phyloP scores from a whole-genome alignment of 92 coral and sea anemone genomes.

The Parazoanthus atlanticus region DNA sequence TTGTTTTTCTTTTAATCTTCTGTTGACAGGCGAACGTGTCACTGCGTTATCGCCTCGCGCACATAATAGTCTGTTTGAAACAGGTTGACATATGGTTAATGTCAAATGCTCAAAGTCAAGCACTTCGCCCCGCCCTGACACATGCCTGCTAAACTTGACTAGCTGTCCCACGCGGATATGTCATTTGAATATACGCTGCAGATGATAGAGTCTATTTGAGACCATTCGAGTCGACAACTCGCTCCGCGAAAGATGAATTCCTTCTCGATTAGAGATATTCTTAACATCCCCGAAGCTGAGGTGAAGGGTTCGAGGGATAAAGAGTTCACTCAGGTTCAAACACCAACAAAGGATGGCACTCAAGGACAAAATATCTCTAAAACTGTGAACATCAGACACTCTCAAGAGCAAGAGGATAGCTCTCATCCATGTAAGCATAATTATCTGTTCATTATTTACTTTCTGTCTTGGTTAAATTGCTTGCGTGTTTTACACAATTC shows the following conservation, averaged over 20 bases:
- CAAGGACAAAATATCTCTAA: constrained; percentile 42
- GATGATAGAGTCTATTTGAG: constrained; percentile 44
- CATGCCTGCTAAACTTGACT: constrained; percentile 47
- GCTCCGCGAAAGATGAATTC: constrained; percentile 49
- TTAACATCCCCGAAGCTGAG: constrained; percentile 37
- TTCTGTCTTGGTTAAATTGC: constrained; percentile 27
- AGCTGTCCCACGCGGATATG: constrained; percentile 55
- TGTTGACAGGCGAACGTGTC: constrained; percentile 49
- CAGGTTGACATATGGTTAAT: constrained; percentile 45
- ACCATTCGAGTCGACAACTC: constrained; percentile 46
- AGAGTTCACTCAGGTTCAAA: constrained; percentile 31
- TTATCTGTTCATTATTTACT: constrained; percentile 35
- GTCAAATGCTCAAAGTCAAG: constrained; percentile 44
- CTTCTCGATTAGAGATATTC: constrained; percentile 50
- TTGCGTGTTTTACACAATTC: constrained; percentile 13
- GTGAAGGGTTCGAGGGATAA: constrained; percentile 48
- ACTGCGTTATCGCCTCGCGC: constrained; percentile 51
- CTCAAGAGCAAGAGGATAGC: constrained; percentile 48
- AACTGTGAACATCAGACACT: constrained; percentile 39
- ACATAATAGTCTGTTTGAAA: constrained; percentile 43
- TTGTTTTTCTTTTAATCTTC: constrained; percentile 49
- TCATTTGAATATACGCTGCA: constrained; percentile 42
- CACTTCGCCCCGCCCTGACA: constrained; percentile 52
- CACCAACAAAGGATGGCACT: constrained; percentile 28
- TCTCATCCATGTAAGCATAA: constrained; percentile 42